phyloP scores from a whole-genome alignment of 2,888 invertebrate genomes.

The Esperia sulphurella region DNA sequence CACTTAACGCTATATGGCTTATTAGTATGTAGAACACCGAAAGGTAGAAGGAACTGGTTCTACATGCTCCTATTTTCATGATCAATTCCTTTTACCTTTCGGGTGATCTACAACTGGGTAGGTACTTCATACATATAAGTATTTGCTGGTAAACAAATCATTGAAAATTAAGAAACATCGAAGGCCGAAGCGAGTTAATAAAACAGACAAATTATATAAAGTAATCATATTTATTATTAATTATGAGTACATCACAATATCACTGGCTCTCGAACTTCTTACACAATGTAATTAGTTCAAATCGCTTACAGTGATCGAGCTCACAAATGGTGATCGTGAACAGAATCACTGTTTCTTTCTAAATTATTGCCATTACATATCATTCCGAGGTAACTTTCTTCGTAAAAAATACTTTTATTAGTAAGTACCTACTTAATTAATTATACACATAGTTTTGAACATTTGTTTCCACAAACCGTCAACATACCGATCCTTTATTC shows the following conservation, averaged over 20 bases:
- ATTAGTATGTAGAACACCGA: no score
- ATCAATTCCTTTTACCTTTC: no score
- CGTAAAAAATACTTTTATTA: conserved; percentile 3
- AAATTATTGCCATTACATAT: conserved; percentile 11
- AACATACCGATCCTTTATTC: no score
- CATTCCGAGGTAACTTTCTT: conserved; percentile 28
- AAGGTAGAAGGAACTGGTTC: no score
- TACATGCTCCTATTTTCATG: no score
- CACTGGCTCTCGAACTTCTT: conserved; percentile 35
- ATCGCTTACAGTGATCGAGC: conserved; percentile 52
- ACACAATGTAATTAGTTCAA: conserved; percentile 19
- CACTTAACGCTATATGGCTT: no score
- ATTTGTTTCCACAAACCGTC: no score
- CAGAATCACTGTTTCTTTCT: conserved; percentile 42
- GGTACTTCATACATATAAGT: no score
- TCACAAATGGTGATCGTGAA: conserved; percentile 67
- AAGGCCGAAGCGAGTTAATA: neutral
- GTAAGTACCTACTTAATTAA: neutral
- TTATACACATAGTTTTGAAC: neutral
- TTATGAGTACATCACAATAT: conserved; percentile 21
- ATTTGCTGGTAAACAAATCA: neutral
- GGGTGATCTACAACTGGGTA: no score
- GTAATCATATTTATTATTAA: neutral
- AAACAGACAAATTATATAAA: neutral
- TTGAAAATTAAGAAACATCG: neutral